Evolutionary conservation across 2,113 vertebrate species (phyloP).

Genomic region (Erythrocercus mccallii): DNA sequence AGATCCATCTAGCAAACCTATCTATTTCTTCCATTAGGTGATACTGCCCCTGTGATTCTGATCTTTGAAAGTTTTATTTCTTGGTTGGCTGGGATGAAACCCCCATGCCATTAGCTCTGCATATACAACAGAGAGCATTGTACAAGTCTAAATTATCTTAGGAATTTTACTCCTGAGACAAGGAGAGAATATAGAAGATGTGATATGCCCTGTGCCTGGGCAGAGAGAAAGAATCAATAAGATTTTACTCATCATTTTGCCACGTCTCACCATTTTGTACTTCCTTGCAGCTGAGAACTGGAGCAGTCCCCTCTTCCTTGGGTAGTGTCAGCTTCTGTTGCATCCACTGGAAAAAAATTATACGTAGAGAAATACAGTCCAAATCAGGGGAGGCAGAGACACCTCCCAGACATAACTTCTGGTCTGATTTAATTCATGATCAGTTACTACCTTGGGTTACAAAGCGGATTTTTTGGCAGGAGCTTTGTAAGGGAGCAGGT

Average conservation of each 20-base stretch:
- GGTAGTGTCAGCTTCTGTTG: not conserved
- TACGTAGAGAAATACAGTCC: not conserved
- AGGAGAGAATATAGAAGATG: not conserved
- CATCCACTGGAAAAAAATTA: not conserved
- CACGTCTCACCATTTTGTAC: not conserved
- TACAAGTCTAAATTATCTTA: not conserved
- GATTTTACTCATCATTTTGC: not conserved
- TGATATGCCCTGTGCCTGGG: not conserved
- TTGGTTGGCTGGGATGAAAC: not conserved
- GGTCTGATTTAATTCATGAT: not conserved
- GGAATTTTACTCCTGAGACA: not conserved
- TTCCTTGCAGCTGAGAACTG: not conserved
- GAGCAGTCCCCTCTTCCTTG: not conserved
- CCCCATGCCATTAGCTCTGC: not conserved
- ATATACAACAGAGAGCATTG: not conserved
- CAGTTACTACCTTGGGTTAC: not conserved
- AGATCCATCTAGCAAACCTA: not conserved
- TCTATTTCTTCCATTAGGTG: not conserved
- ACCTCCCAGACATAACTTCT: not conserved
- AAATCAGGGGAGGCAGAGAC: not conserved
- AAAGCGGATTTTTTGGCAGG: slow-evolving; percentile 9
- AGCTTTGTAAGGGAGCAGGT: slow-evolving; percentile 1
- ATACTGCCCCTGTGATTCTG: not conserved
- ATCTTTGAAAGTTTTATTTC: not conserved
- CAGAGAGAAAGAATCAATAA: not conserved